Evolutionary conservation across 2,888 invertebrate genomes (phyloP).

Genomic region (Drosophila atripex): DNA sequence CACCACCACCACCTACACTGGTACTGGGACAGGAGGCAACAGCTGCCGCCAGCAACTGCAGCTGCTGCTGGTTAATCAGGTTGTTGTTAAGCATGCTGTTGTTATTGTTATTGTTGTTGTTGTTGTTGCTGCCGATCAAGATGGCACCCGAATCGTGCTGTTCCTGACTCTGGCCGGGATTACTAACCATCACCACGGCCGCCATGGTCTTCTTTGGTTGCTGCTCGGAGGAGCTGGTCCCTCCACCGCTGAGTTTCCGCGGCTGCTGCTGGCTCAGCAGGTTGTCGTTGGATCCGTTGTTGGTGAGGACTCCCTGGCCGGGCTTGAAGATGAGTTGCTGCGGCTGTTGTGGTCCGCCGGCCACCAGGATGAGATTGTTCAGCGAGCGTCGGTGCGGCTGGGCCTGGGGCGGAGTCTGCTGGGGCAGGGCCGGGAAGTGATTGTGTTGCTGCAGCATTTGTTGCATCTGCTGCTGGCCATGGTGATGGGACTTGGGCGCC

Average conservation of each 20-base stretch:
- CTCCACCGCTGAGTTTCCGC: conserved; percentile 55
- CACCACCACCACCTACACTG: conserved; percentile 63
- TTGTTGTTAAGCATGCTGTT: conserved; percentile 76
- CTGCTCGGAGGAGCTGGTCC: conserved; percentile 45
- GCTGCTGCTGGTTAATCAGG: conserved; percentile 74
- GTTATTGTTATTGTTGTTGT: conserved; percentile 68
- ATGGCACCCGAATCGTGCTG: conserved; percentile 65
- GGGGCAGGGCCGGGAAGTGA: conserved; percentile 76
- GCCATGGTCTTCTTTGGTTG: conserved; percentile 81
- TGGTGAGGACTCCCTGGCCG: conserved; percentile 77
- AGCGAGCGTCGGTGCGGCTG: conserved; percentile 80
- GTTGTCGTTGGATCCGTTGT: conserved; percentile 48
- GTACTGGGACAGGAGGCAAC: conserved; percentile 56
- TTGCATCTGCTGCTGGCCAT: conserved; percentile 68
- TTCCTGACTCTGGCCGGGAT: conserved; percentile 39
- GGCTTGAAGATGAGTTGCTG: conserved; percentile 81
- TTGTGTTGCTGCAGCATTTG: conserved; percentile 75
- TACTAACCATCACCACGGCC: conserved; percentile 83
- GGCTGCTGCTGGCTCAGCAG: conserved; percentile 54
- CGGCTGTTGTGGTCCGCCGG: conserved; percentile 80
- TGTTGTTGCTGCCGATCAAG: conserved; percentile 61
- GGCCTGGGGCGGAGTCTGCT: conserved; percentile 72
- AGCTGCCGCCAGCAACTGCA: conserved; percentile 77
- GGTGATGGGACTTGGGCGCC: conserved; percentile 61
- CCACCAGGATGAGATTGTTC: conserved; percentile 82